These are phyloP conservation scores for Pycnomerus fuliginosus DNA, from an alignment of 2,888 invertebrate genomes.

Conservation along the genomic window DNA sequence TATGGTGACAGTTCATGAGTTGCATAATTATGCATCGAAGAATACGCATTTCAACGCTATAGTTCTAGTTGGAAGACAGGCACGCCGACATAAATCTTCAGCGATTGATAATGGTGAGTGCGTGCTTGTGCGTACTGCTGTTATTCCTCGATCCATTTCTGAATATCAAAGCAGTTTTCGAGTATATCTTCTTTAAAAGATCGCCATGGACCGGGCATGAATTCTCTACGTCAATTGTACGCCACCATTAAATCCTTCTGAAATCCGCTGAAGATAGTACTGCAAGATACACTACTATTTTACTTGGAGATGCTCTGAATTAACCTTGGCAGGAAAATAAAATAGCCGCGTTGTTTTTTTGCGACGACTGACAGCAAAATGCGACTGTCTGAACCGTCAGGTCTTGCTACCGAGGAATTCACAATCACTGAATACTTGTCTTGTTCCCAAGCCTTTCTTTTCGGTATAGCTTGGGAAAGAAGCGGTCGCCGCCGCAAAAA, in stretches of 20 bases:
- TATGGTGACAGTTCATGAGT: slow-evolving; percentile 45
- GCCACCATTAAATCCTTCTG: slow-evolving; percentile 50
- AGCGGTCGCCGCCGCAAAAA: slow-evolving; percentile 31
- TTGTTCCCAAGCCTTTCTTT: slow-evolving; percentile 35
- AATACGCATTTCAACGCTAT: slow-evolving; percentile 42
- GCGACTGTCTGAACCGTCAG: slow-evolving; percentile 50
- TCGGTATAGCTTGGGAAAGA: slow-evolving; percentile 33
- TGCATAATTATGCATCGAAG: slow-evolving; percentile 46
- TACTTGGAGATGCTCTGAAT: slow-evolving; percentile 52
- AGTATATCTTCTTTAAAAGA: slow-evolving; percentile 3
- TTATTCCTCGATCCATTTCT: slow-evolving; percentile 11
- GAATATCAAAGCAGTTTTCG: slow-evolving; percentile 10
- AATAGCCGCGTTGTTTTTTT: slow-evolving; percentile 42
- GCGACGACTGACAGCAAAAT: slow-evolving; percentile 51
- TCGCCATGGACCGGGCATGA: slow-evolving; percentile 22
- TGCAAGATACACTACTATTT: slow-evolving; percentile 52
- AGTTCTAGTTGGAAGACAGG: slow-evolving; percentile 39
- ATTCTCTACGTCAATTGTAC: slow-evolving; percentile 41
- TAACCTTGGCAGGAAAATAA: slow-evolving; percentile 54
- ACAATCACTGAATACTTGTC: slow-evolving; percentile 47
- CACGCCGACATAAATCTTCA: slow-evolving; percentile 40
- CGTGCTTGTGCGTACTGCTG: slow-evolving; percentile 27
- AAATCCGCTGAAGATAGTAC: slow-evolving; percentile 45
- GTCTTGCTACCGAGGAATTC: slow-evolving; percentile 46
- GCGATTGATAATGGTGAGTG: slow-evolving; percentile 34